Conservation (phyloP, 2,888 invertebrate genomes). For the Dioctria rufipes region DNA sequence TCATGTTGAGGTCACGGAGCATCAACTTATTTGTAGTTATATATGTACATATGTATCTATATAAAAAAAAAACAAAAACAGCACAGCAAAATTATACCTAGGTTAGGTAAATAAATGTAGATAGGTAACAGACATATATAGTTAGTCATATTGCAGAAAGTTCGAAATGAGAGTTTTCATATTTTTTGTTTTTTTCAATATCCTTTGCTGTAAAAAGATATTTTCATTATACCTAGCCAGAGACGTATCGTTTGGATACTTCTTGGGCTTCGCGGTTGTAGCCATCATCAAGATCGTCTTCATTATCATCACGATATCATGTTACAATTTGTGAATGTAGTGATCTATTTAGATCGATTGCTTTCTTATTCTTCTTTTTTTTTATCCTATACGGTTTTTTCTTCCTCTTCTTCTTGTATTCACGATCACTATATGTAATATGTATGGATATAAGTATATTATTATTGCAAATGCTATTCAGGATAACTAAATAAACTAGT, state of each 20-base stretch:
- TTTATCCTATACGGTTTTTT: too few species aligned
- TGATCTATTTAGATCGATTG: conserved; percentile 51
- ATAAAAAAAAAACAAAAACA: background rate
- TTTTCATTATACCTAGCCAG: conserved; percentile 27
- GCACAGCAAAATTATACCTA: conserved; percentile 37
- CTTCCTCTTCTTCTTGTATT: too few species aligned
- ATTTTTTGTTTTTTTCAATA: conserved; percentile 15
- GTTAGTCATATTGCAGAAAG: conserved; percentile 23
- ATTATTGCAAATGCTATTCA: conserved; percentile 30
- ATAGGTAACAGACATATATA: too few species aligned
- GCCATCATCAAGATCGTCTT: conserved; percentile 51
- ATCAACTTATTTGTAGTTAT: conserved; percentile 33
- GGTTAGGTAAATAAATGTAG: too few species aligned
- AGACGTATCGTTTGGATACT: conserved; percentile 39
- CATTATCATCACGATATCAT: conserved; percentile 52
- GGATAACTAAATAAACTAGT: conserved; percentile 34
- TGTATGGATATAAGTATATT: background rate
- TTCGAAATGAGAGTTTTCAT: conserved; percentile 31
- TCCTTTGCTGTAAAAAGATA: conserved; percentile 17
- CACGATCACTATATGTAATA: too few species aligned
- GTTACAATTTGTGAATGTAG: conserved; percentile 51
- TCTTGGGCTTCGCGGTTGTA: conserved; percentile 50
- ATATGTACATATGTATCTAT: background rate
- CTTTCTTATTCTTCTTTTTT: background rate
- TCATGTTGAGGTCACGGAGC: conserved; percentile 38